These are phyloP conservation scores for Polyommatus iphigenia DNA, from an alignment of 2,888 invertebrate genomes.

Conservation along the genomic window DNA sequence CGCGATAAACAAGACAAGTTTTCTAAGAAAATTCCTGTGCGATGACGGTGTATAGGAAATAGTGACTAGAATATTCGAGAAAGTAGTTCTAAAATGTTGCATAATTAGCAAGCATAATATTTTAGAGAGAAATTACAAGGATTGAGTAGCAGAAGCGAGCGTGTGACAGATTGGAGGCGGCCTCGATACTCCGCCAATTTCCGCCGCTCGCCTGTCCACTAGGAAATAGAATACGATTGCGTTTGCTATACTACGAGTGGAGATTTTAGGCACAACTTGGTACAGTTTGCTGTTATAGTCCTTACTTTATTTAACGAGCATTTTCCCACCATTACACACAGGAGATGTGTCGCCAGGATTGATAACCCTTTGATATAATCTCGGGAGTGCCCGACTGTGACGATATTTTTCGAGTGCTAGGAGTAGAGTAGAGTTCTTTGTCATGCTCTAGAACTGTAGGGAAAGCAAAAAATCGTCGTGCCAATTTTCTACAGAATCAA, in stretches of 20 bases:
- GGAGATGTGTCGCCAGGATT: no score
- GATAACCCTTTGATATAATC: no score
- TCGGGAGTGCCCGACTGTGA: no score
- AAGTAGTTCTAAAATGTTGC: background rate
- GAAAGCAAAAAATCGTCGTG: no score
- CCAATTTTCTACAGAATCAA: no score
- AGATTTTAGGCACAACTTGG: background rate
- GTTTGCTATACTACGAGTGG: background rate
- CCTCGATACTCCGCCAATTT: conserved; percentile 19
- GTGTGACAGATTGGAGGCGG: conserved; percentile 15
- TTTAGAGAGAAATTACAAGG: background rate
- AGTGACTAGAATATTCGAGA: background rate
- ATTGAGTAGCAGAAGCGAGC: background rate
- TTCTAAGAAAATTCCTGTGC: no score
- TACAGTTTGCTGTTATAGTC: background rate
- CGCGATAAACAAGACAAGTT: no score
- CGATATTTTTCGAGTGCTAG: no score
- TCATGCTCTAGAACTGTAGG: no score
- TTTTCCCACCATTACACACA: no score
- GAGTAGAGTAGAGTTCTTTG: no score
- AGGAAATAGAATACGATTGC: conserved; percentile 12
- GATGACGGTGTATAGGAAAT: background rate
- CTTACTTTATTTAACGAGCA: background rate
- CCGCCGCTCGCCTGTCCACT: background rate
- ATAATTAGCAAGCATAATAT: background rate